These are phyloP conservation scores for Danionella cerebrum DNA, from an alignment of 2,113 vertebrate genomes.

Conservation along the genomic window DNA sequence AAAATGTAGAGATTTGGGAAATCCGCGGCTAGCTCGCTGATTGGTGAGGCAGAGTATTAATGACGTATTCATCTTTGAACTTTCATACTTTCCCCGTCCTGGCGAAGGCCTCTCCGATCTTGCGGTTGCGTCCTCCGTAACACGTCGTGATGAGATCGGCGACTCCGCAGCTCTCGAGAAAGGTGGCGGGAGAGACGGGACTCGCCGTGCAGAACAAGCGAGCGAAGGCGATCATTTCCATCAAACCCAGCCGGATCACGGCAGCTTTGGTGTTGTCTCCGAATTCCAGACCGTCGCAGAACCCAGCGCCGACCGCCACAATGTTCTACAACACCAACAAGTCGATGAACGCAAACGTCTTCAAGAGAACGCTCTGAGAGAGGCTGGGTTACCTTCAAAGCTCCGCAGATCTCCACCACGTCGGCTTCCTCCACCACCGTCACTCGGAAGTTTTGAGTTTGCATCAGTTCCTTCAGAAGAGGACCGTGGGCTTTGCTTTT, in stretches of 20 bases:
- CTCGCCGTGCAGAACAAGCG: constrained; percentile 81
- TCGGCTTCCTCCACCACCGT: constrained; percentile 87
- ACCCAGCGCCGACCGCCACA: constrained; percentile 89
- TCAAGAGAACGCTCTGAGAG: not conserved
- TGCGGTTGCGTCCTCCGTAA: constrained; percentile 89
- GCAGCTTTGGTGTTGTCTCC: constrained; percentile 96
- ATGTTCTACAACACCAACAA: constrained; percentile 70
- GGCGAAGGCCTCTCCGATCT: constrained; percentile 85
- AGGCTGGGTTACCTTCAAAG: constrained; percentile 76
- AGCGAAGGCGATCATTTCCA: constrained; percentile 93
- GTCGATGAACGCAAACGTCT: not conserved
- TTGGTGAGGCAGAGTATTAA: not conserved
- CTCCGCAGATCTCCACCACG: constrained; percentile 94
- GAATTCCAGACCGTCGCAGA: constrained; percentile 89
- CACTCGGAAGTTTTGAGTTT: constrained; percentile 88
- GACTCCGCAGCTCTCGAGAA: constrained; percentile 93
- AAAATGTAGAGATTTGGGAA: too few species aligned
- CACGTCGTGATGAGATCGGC: constrained; percentile 97
- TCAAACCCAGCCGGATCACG: constrained; percentile 89
- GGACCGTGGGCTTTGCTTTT: constrained; percentile 70
- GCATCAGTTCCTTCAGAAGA: constrained; percentile 86
- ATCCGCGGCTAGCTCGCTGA: too few species aligned
- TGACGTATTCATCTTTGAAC: not conserved
- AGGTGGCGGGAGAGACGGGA: constrained; percentile 72
- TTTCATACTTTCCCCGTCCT: constrained; percentile 79